Percentiles rank a stretch among this genome's conserved stretches.
phyloP scores from a whole-genome alignment of 2,888 invertebrate genomes.

The Lasius platythorax region DNA sequence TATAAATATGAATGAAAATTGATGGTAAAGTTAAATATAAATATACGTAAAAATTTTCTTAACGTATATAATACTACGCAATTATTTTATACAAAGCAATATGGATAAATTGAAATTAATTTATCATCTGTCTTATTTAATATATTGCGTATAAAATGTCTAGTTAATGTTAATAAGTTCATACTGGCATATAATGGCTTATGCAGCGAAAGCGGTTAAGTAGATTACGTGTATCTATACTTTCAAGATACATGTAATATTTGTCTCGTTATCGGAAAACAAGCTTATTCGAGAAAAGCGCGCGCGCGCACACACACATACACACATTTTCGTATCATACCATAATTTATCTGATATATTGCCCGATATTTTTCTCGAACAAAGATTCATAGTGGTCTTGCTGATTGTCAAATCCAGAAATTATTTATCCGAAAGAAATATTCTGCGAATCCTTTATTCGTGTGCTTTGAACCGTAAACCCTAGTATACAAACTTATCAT shows the following conservation, averaged over 20 bases:
- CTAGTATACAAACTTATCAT: not conserved
- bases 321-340: conserved; percentile 47
- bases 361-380: conserved; percentile 20
- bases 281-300: conserved; percentile 33
- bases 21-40: not conserved
- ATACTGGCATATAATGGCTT: not conserved
- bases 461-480: not conserved
- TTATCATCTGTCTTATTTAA: not conserved
- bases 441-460: not conserved
- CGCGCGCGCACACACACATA: too few relatives aligned
- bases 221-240: not conserved
- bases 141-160: not conserved
- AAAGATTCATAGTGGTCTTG: conserved; percentile 6
- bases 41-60: too few relatives aligned
- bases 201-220: not conserved
- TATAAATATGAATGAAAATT: not conserved
- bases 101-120: conserved; percentile 1
- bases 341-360: conserved; percentile 55
- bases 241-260: conserved; percentile 27
- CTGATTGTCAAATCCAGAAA: conserved; percentile 31
- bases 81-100: not conserved
- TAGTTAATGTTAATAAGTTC: not conserved
- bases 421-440: conserved; percentile 6
- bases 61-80: not conserved
- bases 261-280: conserved; percentile 39